Evolutionary conservation across 1,140 invertebrate genomes (phyloP).

Genomic region (Diprion similis): DNA sequence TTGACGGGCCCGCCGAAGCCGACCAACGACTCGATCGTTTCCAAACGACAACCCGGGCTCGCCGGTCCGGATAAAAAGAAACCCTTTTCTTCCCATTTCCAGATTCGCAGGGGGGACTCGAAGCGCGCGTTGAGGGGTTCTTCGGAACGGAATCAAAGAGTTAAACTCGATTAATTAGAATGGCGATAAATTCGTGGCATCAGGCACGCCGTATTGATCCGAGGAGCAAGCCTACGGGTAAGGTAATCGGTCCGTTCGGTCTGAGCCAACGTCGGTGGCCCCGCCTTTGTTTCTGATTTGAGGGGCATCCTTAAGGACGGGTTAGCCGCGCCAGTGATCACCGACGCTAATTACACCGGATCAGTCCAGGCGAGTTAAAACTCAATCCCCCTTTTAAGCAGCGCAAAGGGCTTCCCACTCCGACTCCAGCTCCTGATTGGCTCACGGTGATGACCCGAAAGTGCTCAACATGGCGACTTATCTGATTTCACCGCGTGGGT

Average conservation of each 20-base stretch:
- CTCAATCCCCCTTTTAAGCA: conserved; percentile 54
- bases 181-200: neutral
- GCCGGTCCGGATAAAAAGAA: too few species aligned
- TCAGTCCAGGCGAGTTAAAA: conserved; percentile 56
- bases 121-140: neutral
- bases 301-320: conserved; percentile 51
- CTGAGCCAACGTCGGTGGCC: conserved; percentile 15
- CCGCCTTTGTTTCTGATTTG: conserved; percentile 51
- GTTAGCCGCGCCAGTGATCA: conserved; percentile 57
- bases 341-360: conserved; percentile 59
- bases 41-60: too few species aligned
- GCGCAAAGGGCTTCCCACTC: conserved; percentile 47
- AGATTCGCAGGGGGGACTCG: too few species aligned
- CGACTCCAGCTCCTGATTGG: conserved; percentile 44
- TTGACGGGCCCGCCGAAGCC: too few species aligned
- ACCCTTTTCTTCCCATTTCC: too few species aligned
- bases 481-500: conserved; percentile 51
- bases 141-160: conserved; percentile 2
- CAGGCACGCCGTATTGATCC: neutral
- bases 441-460: conserved; percentile 55
- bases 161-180: conserved; percentile 3
- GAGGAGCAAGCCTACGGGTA: neutral
- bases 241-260: neutral
- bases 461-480: conserved; percentile 60
- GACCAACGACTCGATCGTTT: too few species aligned